A percentile compares a stretch with the other conserved stretches of the same genome.
These are phyloP conservation scores for Zoroaster sp. DNA, from an alignment of 53 echinoderm and acorn worm species.

Conservation along the genomic window DNA sequence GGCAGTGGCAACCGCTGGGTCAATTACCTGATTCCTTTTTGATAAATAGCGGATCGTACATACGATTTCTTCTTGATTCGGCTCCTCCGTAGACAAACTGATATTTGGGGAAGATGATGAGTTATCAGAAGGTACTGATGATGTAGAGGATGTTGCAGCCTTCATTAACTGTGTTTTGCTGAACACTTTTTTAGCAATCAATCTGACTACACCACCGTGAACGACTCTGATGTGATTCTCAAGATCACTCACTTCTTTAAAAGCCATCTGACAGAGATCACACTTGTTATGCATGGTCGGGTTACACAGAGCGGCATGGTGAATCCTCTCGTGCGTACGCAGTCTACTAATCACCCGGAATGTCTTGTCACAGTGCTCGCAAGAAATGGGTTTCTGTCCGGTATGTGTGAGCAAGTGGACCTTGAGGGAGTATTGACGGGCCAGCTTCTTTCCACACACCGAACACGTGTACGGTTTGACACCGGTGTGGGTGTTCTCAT, in stretches of 20 bases:
- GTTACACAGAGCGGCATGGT: conserved; percentile 3
- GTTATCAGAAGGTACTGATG: neutral
- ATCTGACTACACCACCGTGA: neutral
- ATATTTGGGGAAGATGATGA: neutral
- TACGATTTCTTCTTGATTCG: neutral
- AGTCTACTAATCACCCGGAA: conserved; percentile 10
- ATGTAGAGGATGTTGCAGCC: neutral
- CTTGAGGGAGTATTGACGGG: conserved; percentile 37
- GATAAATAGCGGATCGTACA: neutral
- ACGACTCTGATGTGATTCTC: conserved; percentile 6
- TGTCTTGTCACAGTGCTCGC: conserved; percentile 9
- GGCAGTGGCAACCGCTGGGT: neutral
- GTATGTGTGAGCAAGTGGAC: conserved; percentile 37
- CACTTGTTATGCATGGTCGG: neutral
- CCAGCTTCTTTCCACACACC: conserved; percentile 34
- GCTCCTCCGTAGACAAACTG: neutral
- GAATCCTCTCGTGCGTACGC: neutral
- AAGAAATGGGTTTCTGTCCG: conserved; percentile 17
- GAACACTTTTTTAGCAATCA: neutral
- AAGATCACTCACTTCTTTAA: conserved; percentile 3
- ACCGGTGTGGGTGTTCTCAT: conserved; percentile 45
- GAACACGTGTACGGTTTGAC: conserved; percentile 36
- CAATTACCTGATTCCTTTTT: neutral
- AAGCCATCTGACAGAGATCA: conserved; percentile 19
- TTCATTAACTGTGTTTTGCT: neutral